A percentile compares a stretch with the other conserved stretches of the same genome.
These are phyloP conservation scores for Calyptomena viridis DNA, from an alignment of 2,113 vertebrate species.

Conservation along the genomic window DNA sequence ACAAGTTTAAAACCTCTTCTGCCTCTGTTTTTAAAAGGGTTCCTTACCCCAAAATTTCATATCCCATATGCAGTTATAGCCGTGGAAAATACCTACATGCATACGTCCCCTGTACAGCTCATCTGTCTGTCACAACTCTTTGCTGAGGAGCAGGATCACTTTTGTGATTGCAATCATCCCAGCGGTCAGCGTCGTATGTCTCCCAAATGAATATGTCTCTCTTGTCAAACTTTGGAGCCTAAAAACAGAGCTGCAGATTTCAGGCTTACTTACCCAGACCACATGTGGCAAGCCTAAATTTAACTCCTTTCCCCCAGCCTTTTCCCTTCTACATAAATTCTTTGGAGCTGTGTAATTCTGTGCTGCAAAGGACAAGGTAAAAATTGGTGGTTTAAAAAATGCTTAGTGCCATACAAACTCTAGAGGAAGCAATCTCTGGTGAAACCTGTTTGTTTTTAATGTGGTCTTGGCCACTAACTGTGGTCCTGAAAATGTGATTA, in stretches of 20 bases:
- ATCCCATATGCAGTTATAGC: background rate
- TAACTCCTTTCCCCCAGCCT: background rate
- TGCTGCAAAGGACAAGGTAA: background rate
- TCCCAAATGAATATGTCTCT: background rate
- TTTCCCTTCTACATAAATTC: background rate
- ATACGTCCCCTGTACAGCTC: background rate
- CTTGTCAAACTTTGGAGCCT: background rate
- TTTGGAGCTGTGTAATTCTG: background rate
- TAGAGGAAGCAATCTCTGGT: background rate
- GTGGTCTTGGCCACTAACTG: background rate
- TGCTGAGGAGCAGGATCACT: background rate
- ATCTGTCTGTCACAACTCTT: background rate
- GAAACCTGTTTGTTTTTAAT: background rate
- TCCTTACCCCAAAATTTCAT: background rate
- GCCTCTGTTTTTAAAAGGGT: background rate
- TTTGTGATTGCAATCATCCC: rapidly evolving
- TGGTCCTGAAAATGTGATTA: slow-evolving; percentile 13
- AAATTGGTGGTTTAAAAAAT: background rate
- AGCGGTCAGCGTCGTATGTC: rapidly evolving
- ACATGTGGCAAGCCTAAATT: slow-evolving; percentile 13
- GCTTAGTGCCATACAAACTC: background rate
- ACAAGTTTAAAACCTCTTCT: slow-evolving; percentile 1
- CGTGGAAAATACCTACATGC: background rate
- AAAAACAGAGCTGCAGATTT: slow-evolving; percentile 1
- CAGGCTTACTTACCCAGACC: background rate